phyloP scores from a whole-genome alignment of 2,797 vertebrate species.

The Micrastur ruficollis region DNA sequence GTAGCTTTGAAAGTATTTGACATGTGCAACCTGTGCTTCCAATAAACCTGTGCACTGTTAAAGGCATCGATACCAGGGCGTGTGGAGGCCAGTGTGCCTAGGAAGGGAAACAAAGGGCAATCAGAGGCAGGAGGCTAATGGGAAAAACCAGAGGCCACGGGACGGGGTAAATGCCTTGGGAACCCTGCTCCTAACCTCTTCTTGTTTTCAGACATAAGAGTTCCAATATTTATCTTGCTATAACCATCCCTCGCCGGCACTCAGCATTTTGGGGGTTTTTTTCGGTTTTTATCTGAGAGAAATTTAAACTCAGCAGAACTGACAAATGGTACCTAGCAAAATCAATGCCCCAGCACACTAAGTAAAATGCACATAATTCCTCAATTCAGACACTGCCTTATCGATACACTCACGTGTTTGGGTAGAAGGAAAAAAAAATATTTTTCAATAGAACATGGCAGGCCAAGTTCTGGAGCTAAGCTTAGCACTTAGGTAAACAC shows the following conservation, averaged over 20 bases:
- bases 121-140: neutral
- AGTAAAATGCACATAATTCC: neutral
- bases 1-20: neutral
- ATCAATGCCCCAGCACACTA: neutral
- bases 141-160: neutral
- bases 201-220: neutral
- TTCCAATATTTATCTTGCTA: neutral
- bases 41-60: neutral
- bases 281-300: neutral
- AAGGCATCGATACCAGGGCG: neutral
- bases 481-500: neutral
- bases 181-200: neutral
- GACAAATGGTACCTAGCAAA: neutral
- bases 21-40: neutral
- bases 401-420: rapidly evolving
- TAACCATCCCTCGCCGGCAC: neutral
- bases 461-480: neutral
- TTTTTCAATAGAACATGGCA: neutral
- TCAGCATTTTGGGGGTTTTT: neutral
- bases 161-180: neutral
- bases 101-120: neutral
- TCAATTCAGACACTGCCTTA: neutral
- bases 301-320: neutral
- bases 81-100: neutral
- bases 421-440: neutral